These are phyloP conservation scores for Muntiacus muntjak DNA, from an alignment of 2,113 vertebrate species.

Conservation along the genomic window DNA sequence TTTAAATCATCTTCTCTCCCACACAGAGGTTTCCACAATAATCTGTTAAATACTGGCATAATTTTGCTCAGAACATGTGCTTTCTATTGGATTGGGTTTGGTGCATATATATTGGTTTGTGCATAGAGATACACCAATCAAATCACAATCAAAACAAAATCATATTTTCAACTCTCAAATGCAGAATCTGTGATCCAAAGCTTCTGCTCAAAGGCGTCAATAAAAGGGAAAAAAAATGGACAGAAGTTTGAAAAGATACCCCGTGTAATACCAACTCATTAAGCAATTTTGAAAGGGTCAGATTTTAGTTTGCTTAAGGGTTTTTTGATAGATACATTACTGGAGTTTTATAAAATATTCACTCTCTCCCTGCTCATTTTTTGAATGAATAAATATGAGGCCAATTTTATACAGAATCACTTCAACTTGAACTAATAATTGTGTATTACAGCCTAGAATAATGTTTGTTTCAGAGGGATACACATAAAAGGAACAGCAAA, in stretches of 20 bases:
- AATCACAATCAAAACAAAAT: slow-evolving; percentile 54
- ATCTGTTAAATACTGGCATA: slow-evolving; percentile 31
- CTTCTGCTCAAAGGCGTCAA: slow-evolving; percentile 38
- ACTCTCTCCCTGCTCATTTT: slow-evolving; percentile 61
- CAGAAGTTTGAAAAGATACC: slow-evolving; percentile 50
- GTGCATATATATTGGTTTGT: background rate
- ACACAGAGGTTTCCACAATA: background rate
- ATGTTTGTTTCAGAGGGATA: slow-evolving; percentile 64
- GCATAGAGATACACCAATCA: slow-evolving; percentile 7
- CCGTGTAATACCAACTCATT: slow-evolving; percentile 57
- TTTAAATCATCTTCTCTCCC: background rate
- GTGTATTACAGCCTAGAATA: slow-evolving; percentile 66
- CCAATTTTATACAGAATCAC: slow-evolving; percentile 66
- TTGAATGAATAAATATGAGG: slow-evolving; percentile 72
- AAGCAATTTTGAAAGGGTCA: slow-evolving; percentile 64
- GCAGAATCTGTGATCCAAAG: slow-evolving; percentile 16
- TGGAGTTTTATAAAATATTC: slow-evolving; percentile 68
- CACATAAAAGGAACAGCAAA: slow-evolving; percentile 55
- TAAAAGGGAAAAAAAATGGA: background rate
- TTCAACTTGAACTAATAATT: slow-evolving; percentile 73
- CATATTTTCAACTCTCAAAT: slow-evolving; percentile 40
- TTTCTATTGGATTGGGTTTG: background rate
- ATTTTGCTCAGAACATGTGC: slow-evolving; percentile 30
- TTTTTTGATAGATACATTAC: slow-evolving; percentile 65
- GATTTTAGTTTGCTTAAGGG: slow-evolving; percentile 66